These are phyloP conservation scores for Oenanthe oenanthe DNA, from an alignment of 2,113 vertebrate species.

Conservation along the genomic window DNA sequence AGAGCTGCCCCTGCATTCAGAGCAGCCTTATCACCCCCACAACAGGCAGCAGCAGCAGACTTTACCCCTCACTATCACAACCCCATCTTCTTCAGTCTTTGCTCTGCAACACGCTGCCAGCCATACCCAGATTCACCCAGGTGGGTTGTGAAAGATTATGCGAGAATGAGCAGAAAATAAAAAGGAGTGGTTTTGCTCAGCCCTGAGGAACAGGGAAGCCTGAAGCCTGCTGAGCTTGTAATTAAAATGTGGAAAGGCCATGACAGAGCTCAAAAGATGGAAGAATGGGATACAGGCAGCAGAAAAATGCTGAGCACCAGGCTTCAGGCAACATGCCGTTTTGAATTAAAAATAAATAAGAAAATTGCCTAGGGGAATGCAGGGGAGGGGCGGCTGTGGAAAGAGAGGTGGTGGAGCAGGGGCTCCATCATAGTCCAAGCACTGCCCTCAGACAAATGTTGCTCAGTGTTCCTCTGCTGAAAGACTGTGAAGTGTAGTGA, in stretches of 20 bases:
- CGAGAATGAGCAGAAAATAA: not conserved
- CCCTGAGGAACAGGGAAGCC: not conserved
- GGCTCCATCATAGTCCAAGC: not conserved
- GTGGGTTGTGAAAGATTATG: not conserved
- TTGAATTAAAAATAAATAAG: slow-evolving; percentile 51
- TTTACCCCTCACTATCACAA: not conserved
- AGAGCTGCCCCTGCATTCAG: fast-evolving
- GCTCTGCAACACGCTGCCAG: fast-evolving
- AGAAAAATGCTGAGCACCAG: slow-evolving; percentile 20
- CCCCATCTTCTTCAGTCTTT: not conserved
- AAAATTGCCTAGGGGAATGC: not conserved
- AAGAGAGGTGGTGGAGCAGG: not conserved
- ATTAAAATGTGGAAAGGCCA: not conserved
- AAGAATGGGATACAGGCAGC: slow-evolving; percentile 10
- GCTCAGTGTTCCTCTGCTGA: fast-evolving
- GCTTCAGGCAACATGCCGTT: not conserved
- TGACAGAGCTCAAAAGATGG: not conserved
- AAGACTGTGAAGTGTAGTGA: not conserved
- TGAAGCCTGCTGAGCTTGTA: not conserved
- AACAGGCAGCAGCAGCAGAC: not conserved
- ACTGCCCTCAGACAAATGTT: not conserved
- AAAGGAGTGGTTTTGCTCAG: not conserved
- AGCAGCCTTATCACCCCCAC: not conserved
- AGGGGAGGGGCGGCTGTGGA: fast-evolving
- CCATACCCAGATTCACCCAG: not conserved